Evolutionary conservation across 2,888 invertebrate genomes (phyloP), one percentile per base, ranked within the genome.

Genomic region (Ceratothoa steindachneri): DNA sequence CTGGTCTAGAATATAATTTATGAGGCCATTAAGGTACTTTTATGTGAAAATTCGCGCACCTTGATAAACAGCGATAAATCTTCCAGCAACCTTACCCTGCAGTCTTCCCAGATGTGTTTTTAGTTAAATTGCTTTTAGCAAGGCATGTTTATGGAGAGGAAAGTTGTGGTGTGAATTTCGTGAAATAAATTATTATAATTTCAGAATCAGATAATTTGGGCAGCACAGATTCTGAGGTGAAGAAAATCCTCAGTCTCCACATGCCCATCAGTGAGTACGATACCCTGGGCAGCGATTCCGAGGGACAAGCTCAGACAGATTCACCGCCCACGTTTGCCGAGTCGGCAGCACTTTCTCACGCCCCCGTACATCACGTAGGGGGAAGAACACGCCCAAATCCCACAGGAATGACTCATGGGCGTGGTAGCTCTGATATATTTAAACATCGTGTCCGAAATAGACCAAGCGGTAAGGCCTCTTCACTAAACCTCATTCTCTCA

Each of bases 201-300:
- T 80, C 82, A 81, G 83, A 94, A 89, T 92, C 92, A 87, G 93
- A 93, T 90, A 93, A 93, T 90, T 89, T 93, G 90, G 93, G 93
- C 87, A 93, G 93, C 85, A 93, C 93, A 88, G 93, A 93, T 89
- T 93, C 93, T 87, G 93, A 93, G 89, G 92, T 92, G 88, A 92
- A 92, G 90, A 92, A 92, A 90, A 92, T 92, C 89, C 86, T 92
- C 90, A 91, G 92, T 85, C 90, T 92, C 87, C 92, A 92, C 89
- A 90, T 92, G 89, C 92, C 92, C 87, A 92, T 92, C 90, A 92
- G 92, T 89, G 93, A 93, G 88, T 93, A 93, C 88, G 93, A 93
- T 88, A 90, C 90, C 83, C 87, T 90, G 83, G 90, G 90, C 83
- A 90, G 90, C 85, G 90, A 90, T 86, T 93, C 93, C 85, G 93